Base-by-base conservation (phyloP, 2,113 vertebrate genomes). In the Sula dactylatra region DNA sequence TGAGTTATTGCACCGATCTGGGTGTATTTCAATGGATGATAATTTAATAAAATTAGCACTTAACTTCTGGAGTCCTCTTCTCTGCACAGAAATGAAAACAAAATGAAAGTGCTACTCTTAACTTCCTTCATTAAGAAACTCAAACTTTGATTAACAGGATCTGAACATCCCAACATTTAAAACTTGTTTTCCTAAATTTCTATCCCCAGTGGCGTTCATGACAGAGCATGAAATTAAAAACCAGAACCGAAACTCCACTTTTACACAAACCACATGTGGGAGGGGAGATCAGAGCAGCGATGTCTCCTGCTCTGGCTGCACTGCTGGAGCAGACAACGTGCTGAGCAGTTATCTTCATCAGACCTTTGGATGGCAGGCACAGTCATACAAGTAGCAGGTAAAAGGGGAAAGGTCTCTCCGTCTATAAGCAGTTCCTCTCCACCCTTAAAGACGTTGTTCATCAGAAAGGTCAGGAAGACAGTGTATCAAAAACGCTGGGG, bases 31-130 rank as follows among this genome's bases (percentile, higher is more conserved):
- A 69, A 11, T 73, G 72, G 84, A 49, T 74, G 93, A 86, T 81
- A 86, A 70, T 69, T 64, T 78, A 81, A 78, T 78, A 71, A 86
- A 97, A 87, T 86, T 74, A 94, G 73, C 61, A 32, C 59, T 80
- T 76, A 78, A 81, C 59, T 91, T 90, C 90, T 93, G 69, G 59
- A 96, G 81, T 36, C 42, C 54, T 67, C 38, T 88, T 45, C 67
- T 69, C 65, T 49, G 55, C 31, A n/a, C 65, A 84, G 88, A 90
- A 95, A 62, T n/a, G 21, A 93, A 91, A 88, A 76, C 0, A 1
- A 88, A 91, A 70, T 77, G 36, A 32, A 89, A 84, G n/a, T 40
- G 36, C 62, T 65, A 27, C 58, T 89, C 45, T 49, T 49, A 61
- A 56, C 38, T 74, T 72, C 47, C 86, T 88, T 93, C 50, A 47